Evolutionary conservation across 2,888 invertebrate genomes (phyloP).

Genomic region (Spicauda simplicius): DNA sequence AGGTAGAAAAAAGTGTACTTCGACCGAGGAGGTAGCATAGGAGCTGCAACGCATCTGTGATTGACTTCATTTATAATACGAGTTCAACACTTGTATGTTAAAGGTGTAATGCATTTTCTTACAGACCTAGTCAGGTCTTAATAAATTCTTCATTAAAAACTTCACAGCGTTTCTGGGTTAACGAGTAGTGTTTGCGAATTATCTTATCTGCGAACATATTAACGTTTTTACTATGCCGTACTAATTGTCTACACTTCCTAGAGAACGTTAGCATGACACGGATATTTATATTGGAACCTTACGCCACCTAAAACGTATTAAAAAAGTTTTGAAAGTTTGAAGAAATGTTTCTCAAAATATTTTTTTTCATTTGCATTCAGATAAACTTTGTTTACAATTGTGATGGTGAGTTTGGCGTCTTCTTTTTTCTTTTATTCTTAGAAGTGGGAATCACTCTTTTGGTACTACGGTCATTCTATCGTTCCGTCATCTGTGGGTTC

Average conservation of each 20-base stretch:
- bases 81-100: too few relatives aligned
- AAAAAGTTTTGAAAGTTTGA: background rate
- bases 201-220: conserved; percentile 19
- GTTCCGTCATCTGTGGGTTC: too few relatives aligned
- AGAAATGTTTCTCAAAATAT: conserved; percentile 19
- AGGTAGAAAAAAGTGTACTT: too few relatives aligned
- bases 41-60: too few relatives aligned
- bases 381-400: conserved; percentile 12
- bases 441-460: too few relatives aligned
- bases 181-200: background rate
- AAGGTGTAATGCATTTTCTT: too few relatives aligned
- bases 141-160: background rate
- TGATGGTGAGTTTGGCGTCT: conserved; percentile 9
- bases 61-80: too few relatives aligned
- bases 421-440: background rate
- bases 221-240: background rate
- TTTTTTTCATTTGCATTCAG: conserved; percentile 6
- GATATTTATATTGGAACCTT: conserved; percentile 9
- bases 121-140: too few relatives aligned
- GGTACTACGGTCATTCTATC: too few relatives aligned
- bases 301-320: background rate
- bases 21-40: too few relatives aligned
- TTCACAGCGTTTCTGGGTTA: background rate
- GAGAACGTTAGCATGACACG: conserved; percentile 5
- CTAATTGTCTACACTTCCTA: conserved; percentile 19